Evolutionary conservation across 2,797 vertebrate species (phyloP).

Genomic region (Tauraco hartlaubi): DNA sequence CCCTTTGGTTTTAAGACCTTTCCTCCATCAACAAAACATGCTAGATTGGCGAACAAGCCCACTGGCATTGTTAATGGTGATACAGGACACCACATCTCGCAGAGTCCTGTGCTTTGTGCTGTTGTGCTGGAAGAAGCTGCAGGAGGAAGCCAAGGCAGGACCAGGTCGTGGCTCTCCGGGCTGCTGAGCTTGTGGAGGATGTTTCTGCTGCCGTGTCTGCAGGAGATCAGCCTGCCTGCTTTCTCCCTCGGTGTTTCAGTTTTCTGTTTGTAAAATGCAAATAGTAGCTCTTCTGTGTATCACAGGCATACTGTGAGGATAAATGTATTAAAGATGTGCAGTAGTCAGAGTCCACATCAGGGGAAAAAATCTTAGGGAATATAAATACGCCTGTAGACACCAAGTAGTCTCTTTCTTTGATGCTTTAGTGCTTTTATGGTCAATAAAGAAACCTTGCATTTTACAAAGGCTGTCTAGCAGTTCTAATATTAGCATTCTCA

Average conservation of each 20-base stretch:
- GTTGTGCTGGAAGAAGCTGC: background rate
- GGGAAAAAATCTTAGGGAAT: background rate
- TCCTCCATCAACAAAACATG: background rate
- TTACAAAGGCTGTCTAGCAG: conserved; percentile 39
- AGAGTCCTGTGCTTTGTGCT: background rate
- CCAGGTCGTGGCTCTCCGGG: accelerated
- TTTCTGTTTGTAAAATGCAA: background rate
- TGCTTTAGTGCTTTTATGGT: conserved; percentile 39
- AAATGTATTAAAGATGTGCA: conserved; percentile 37
- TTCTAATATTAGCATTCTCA: conserved; percentile 19
- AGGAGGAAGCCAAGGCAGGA: background rate
- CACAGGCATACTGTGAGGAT: conserved; percentile 10
- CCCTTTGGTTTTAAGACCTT: background rate
- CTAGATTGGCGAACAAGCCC: background rate
- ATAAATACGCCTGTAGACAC: conserved; percentile 37
- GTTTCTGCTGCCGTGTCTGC: accelerated
- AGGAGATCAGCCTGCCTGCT: background rate
- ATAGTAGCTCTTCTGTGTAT: conserved; percentile 9
- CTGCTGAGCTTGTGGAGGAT: background rate
- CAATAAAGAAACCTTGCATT: conserved; percentile 11
- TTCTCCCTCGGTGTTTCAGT: background rate
- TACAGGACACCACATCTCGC: accelerated
- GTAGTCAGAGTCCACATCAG: background rate
- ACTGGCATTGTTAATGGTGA: background rate
- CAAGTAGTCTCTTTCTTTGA: conserved; percentile 29